A percentile compares a stretch with the other conserved stretches of the same genome.
phyloP scores from a whole-genome alignment of 2,888 invertebrate genomes.

The Cerceris ruficornis region DNA sequence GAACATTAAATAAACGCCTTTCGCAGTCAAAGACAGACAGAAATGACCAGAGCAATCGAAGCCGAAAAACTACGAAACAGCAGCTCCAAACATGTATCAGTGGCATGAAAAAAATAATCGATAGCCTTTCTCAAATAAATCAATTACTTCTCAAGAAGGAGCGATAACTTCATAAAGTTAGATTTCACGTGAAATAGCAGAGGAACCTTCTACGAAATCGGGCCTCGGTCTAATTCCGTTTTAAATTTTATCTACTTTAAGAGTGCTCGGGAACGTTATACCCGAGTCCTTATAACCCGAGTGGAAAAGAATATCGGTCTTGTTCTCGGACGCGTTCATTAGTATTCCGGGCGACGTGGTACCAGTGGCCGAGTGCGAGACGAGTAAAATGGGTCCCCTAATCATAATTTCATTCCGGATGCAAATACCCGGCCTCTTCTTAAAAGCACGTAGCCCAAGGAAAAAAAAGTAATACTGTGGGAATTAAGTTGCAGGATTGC shows the following conservation, averaged over 20 bases:
- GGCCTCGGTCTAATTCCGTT: slow-evolving; percentile 47
- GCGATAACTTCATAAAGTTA: neutral
- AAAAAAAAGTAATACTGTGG: neutral
- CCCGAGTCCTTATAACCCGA: slow-evolving; percentile 34
- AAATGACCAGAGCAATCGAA: no score
- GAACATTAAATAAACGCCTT: no score
- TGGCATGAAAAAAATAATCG: no score
- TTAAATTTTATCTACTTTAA: slow-evolving; percentile 53
- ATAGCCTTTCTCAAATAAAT: no score
- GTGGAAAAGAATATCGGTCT: slow-evolving; percentile 64
- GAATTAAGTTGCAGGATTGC: slow-evolving; percentile 12
- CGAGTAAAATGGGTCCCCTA: slow-evolving; percentile 42
- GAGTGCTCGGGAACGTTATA: slow-evolving; percentile 16
- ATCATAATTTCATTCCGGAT: slow-evolving; percentile 60
- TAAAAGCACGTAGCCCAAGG: slow-evolving; percentile 37
- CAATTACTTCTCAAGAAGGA: no score
- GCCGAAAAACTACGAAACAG: no score
- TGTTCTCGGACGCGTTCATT: slow-evolving; percentile 59
- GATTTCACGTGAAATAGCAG: slow-evolving; percentile 1
- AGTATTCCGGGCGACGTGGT: slow-evolving; percentile 58
- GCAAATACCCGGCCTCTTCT: slow-evolving; percentile 37
- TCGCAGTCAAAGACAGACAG: no score
- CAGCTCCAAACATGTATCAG: no score
- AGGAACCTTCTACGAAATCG: slow-evolving; percentile 5
- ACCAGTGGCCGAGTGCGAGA: slow-evolving; percentile 50